phyloP scores from a whole-genome alignment of 2,888 invertebrate species.

The Aricia artaxerxes region DNA sequence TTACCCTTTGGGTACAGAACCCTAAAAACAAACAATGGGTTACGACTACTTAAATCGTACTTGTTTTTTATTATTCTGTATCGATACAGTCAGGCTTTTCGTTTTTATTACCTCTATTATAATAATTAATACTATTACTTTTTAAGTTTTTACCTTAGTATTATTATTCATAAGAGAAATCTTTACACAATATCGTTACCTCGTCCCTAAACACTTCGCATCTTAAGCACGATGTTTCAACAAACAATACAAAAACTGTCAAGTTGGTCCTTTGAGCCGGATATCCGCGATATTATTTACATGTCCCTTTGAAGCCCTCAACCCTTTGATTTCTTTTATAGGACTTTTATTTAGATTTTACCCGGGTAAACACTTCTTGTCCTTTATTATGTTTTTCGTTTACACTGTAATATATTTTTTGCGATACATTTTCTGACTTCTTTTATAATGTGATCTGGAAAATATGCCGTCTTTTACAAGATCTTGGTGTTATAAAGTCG shows the following conservation, averaged over 20 bases:
- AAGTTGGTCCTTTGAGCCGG: constrained; percentile 29
- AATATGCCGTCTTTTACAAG: no score
- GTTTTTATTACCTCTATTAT: no score
- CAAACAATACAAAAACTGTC: constrained; percentile 7
- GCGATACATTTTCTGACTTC: background rate
- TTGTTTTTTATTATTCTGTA: no score
- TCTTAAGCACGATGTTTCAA: background rate
- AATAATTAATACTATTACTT: no score
- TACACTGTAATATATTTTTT: background rate
- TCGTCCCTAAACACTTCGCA: background rate
- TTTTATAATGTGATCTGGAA: background rate
- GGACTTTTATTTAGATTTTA: constrained; percentile 26
- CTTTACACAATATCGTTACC: background rate
- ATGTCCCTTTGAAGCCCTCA: constrained; percentile 5
- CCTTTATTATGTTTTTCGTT: background rate
- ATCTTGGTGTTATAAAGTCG: no score
- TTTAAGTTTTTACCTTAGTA: no score
- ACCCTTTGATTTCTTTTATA: constrained; percentile 22
- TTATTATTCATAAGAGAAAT: no score
- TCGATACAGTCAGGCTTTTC: no score
- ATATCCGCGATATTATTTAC: constrained; percentile 28
- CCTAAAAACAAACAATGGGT: no score
- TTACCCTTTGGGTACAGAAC: no score
- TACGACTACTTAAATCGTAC: no score
- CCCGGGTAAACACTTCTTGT: background rate